Conservation (phyloP, 2,888 invertebrate genomes). For the Gibbula magus region DNA sequence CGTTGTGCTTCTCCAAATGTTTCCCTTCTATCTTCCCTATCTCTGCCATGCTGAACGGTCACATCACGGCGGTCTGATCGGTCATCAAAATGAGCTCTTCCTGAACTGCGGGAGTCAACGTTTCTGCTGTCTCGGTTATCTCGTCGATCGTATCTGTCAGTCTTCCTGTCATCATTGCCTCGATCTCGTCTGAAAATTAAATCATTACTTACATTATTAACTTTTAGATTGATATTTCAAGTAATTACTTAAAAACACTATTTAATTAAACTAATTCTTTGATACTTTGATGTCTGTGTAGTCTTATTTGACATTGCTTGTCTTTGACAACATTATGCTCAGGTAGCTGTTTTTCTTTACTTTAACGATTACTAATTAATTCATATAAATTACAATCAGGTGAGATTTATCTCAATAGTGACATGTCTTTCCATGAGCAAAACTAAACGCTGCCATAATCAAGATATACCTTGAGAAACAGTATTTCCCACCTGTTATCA, state of each 20-base stretch:
- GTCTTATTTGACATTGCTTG: too few relatives aligned
- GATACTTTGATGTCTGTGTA: neutral
- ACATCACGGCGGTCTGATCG: slow-evolving; percentile 1
- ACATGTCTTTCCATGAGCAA: too few relatives aligned
- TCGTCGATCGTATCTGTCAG: slow-evolving; percentile 54
- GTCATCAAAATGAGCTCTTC: neutral
- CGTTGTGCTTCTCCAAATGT: slow-evolving; percentile 12
- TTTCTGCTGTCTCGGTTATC: slow-evolving; percentile 32
- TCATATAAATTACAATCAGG: too few relatives aligned
- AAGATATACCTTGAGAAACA: neutral
- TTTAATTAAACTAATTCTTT: neutral
- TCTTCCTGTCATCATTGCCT: slow-evolving; percentile 42
- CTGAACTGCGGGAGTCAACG: slow-evolving; percentile 1
- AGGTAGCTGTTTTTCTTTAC: too few relatives aligned
- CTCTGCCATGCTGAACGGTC: neutral
- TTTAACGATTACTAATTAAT: too few relatives aligned
- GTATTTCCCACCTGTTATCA: neutral
- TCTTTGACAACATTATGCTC: too few relatives aligned
- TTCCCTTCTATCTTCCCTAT: neutral
- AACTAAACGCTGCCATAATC: too few relatives aligned
- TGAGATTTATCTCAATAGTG: too few relatives aligned
- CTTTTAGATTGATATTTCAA: too few relatives aligned
- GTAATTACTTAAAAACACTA: neutral
- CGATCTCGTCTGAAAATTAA: slow-evolving; percentile 17
- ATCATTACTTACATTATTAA: too few relatives aligned